Evolutionary conservation across 2,888 invertebrate species (phyloP), one percentile per base, ranked within the genome.

Genomic region (Hyalella azteca): DNA sequence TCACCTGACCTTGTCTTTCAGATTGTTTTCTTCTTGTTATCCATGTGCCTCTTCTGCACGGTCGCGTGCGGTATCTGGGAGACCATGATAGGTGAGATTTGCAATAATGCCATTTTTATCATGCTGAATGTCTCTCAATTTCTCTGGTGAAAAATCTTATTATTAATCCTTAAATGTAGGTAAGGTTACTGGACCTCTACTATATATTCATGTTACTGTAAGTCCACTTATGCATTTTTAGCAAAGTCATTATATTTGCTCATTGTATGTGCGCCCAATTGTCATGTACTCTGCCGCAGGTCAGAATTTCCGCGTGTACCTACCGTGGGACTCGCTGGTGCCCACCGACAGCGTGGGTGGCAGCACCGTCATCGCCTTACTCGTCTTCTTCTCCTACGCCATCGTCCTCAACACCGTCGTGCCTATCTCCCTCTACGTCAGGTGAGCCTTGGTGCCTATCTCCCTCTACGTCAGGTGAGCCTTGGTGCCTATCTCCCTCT

Each of bases 351-450:
- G 94, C 82, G 86, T 87, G 11, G 91, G 92, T 86, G 96, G 96
- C 86, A 94, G 96, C 86, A 93, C 95, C 85, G 94, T 97, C 86
- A 98, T 97, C 87, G 96, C 98, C 85, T 91, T 97, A 86, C 92
- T 99, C 86, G 96, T 97, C 85, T 99, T 99, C 92, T 97, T 99
- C 91, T 98, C 98, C 49, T 99, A 99, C 90, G 96, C 97, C 87
- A 99, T 99, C 89, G 96, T 99, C 87, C 92, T 99, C 89, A 99
- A 99, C 91, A 99, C 98, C 87, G 97, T 98, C 87, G 98, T 99
- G 91, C 98, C 98, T 90, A 99, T 99, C 89, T 98, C 98, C 87
- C 92, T 99, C 85, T 98, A 99, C 90, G 98, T 98, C 87, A 97
- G 92, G 97, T 94, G 86, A 89, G 90, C 81, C 11, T 40, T 5